Evolutionary conservation across 2,888 invertebrate genomes (phyloP).

Genomic region (Ceratothoa steindachneri): DNA sequence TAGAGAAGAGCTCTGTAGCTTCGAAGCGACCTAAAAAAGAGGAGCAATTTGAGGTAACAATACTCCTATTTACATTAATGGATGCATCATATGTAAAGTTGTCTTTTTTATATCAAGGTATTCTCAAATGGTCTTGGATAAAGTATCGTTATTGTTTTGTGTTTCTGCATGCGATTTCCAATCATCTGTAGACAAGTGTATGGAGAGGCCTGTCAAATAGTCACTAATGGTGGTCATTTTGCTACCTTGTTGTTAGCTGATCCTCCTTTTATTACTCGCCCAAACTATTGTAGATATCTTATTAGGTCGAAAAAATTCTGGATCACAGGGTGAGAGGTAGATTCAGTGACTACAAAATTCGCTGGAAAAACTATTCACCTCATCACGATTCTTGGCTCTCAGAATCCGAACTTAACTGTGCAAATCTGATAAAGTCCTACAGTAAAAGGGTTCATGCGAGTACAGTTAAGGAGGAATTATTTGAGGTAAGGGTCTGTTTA

Average conservation of each 20-base stretch:
- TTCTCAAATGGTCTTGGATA: no score
- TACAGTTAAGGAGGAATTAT: constrained; percentile 18
- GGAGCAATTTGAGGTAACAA: constrained; percentile 24
- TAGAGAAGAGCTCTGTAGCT: background rate
- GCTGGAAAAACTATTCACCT: constrained; percentile 35
- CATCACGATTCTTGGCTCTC: constrained; percentile 33
- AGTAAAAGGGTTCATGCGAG: constrained; percentile 15
- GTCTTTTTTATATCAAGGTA: no score
- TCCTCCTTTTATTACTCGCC: no score
- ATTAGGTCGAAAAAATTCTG: constrained; percentile 36
- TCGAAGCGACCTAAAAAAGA: background rate
- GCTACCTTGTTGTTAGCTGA: no score
- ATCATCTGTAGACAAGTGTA: no score
- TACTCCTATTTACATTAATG: no score
- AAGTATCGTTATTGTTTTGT: no score
- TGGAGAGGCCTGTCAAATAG: no score
- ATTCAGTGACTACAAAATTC: constrained; percentile 39
- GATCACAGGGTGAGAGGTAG: constrained; percentile 32
- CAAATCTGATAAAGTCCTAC: constrained; percentile 32
- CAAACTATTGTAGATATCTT: background rate
- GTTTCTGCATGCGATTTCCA: no score
- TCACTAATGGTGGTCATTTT: no score
- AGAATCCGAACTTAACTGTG: constrained; percentile 34
- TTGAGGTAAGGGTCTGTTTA: constrained; percentile 30
- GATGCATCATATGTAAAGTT: no score